Conservation (phyloP, 2,888 invertebrate species). For the Pharmacophagus antenor region DNA sequence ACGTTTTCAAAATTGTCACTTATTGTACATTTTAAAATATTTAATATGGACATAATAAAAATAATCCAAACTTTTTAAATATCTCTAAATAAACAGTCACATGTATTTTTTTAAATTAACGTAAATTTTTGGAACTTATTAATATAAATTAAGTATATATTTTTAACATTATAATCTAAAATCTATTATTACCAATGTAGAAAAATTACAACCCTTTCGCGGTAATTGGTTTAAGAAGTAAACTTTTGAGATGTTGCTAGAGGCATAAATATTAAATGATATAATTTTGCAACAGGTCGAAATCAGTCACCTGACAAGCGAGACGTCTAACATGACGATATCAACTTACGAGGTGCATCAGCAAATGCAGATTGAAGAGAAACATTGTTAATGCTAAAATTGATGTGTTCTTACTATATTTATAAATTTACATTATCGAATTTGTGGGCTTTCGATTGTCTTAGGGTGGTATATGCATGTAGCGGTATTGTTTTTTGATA, state of each 20-base stretch:
- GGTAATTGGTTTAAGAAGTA: not conserved
- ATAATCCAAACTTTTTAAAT: too few relatives aligned
- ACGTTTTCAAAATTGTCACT: too few relatives aligned
- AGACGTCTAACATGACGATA: constrained; percentile 63
- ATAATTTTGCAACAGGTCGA: constrained; percentile 55
- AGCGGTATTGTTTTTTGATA: too few relatives aligned
- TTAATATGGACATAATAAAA: too few relatives aligned
- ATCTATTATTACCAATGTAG: too few relatives aligned
- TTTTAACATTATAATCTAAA: too few relatives aligned
- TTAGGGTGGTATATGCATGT: not conserved
- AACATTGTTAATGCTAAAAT: constrained; percentile 18
- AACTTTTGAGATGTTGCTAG: not conserved
- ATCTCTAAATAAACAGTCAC: too few relatives aligned
- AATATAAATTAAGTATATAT: too few relatives aligned
- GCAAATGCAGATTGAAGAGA: constrained; percentile 36
- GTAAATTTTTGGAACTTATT: too few relatives aligned
- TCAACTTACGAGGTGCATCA: constrained; percentile 65
- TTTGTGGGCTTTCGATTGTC: not conserved
- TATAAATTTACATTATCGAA: not conserved
- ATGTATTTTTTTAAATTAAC: too few relatives aligned
- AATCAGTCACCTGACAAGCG: constrained; percentile 63
- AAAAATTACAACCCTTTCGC: too few relatives aligned
- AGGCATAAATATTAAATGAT: constrained; percentile 22
- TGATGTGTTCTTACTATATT: constrained; percentile 7
- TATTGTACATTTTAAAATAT: too few relatives aligned